Evolutionary conservation across 2,113 vertebrate species (phyloP).

Genomic region (Rhinoderma darwinii): DNA sequence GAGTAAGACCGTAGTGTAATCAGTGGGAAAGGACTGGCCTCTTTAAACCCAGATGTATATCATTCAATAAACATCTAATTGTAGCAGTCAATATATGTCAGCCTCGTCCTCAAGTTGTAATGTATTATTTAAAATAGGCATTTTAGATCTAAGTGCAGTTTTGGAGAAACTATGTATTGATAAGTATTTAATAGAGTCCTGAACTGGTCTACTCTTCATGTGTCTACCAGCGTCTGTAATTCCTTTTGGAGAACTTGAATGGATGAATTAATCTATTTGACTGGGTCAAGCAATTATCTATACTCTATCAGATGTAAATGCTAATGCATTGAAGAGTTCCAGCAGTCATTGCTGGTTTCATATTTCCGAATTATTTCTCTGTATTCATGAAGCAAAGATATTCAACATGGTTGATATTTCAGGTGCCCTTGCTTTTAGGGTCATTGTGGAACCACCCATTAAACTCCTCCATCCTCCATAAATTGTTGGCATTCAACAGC

Average conservation of each 20-base stretch:
- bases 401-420: neutral
- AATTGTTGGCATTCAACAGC: too few relatives aligned
- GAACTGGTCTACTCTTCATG: neutral
- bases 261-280: constrained; percentile 31
- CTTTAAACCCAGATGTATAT: constrained; percentile 47
- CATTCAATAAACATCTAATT: constrained; percentile 50
- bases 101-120: constrained; percentile 28
- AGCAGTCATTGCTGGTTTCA: constrained; percentile 62
- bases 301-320: constrained; percentile 5
- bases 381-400: neutral
- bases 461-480: neutral
- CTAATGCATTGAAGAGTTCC: constrained; percentile 68
- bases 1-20: constrained; percentile 46
- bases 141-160: constrained; percentile 54
- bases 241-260: constrained; percentile 26
- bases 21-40: constrained; percentile 50
- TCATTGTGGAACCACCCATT: neutral
- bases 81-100: constrained; percentile 46
- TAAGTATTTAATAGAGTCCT: constrained; percentile 35
- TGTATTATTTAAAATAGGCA: constrained; percentile 50
- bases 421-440: neutral
- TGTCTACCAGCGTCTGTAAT: neutral
- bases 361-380: neutral
- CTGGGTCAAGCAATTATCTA: constrained; percentile 31
- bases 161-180: constrained; percentile 5